Percentiles rank a stretch among this genome's conserved stretches.
phyloP scores from a whole-genome alignment of 2,797 vertebrate genomes.

The Spondyliosoma cantharus region DNA sequence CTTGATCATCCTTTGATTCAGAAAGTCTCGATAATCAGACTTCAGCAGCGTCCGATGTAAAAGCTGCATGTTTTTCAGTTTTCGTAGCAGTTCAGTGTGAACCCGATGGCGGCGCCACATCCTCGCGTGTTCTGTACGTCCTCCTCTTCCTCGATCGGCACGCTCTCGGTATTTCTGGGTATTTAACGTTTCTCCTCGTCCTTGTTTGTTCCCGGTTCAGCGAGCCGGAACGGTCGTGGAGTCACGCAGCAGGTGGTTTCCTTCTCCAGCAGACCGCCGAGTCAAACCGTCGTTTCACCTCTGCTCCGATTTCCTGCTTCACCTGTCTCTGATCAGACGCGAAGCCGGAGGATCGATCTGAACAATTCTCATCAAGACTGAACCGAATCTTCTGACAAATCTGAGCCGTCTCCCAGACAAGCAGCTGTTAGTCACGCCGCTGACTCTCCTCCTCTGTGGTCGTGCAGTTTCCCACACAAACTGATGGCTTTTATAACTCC shows the following conservation, averaged over 20 bases:
- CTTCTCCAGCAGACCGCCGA: background rate
- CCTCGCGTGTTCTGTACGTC: background rate
- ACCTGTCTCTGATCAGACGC: conserved; percentile 1
- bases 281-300: background rate
- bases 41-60: no score
- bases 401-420: background rate
- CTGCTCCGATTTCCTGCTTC: conserved; percentile 19
- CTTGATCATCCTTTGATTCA: no score
- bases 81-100: no score
- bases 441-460: conserved; percentile 7
- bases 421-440: background rate
- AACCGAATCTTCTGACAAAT: background rate
- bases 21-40: no score
- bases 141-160: no score
- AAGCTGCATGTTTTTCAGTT: no score
- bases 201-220: background rate
- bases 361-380: background rate
- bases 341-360: background rate
- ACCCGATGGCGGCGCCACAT: no score
- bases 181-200: background rate
- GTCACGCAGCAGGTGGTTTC: background rate
- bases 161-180: no score
- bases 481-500: conserved; percentile 41
- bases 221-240: background rate
- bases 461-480: conserved; percentile 7